Evolutionary conservation across 2,888 invertebrate genomes (phyloP).

Genomic region (Ethmia dodecea): DNA sequence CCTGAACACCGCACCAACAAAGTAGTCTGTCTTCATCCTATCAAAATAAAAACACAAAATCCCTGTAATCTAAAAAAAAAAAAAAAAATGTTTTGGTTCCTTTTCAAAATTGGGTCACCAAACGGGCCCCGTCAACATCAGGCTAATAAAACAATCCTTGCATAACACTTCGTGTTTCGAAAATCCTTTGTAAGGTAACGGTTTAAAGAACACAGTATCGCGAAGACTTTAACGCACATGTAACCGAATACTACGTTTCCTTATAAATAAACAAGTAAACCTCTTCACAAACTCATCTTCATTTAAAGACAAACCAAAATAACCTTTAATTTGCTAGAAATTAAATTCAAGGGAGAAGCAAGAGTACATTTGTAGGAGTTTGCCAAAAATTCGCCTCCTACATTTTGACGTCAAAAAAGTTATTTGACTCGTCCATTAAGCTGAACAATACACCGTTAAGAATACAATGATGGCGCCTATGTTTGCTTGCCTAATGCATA

Average conservation of each 20-base stretch:
- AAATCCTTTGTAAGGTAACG: slow-evolving; percentile 39
- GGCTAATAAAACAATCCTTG: slow-evolving; percentile 1
- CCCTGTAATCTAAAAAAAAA: too few species aligned
- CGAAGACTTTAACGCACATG: slow-evolving; percentile 33
- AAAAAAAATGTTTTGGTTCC: too few species aligned
- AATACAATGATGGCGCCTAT: slow-evolving; percentile 30
- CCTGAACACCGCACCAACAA: too few species aligned
- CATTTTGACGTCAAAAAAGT: slow-evolving; percentile 50
- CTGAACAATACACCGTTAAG: slow-evolving; percentile 65
- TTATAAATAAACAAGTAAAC: slow-evolving; percentile 49
- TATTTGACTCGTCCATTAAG: slow-evolving; percentile 61
- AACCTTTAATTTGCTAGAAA: slow-evolving; percentile 14
- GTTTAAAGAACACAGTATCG: slow-evolving; percentile 44
- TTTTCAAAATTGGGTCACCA: too few species aligned
- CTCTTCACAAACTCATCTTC: slow-evolving; percentile 18
- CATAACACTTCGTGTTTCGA: slow-evolving; percentile 20
- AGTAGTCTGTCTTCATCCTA: too few species aligned
- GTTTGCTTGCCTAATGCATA: slow-evolving; percentile 20
- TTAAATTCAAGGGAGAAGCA: neutral
- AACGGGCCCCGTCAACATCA: neutral
- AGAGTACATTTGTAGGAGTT: slow-evolving; percentile 18
- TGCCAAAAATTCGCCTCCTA: slow-evolving; percentile 44
- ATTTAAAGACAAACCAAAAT: neutral
- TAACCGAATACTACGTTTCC: slow-evolving; percentile 59
- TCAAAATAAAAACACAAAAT: too few species aligned